Base-by-base conservation (phyloP, 1,140 invertebrate genomes). In the Neodiprion virginianus region DNA sequence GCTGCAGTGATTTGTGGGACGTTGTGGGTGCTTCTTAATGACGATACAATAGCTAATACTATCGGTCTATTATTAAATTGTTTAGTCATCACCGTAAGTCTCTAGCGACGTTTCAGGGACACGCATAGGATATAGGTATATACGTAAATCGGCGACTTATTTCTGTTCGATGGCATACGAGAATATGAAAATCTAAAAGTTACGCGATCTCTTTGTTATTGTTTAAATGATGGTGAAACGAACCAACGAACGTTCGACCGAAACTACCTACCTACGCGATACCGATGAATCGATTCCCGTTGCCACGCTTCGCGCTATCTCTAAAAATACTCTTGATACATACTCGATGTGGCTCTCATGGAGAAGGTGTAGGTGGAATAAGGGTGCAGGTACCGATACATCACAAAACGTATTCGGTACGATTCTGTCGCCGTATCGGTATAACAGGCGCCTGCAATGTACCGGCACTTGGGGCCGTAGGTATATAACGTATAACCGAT, bases 41-140 rank as follows among this genome's bases (percentile, higher is more conserved):
- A 61, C 53, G 53, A 61, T 61, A 61, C 53, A 61, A 61, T 61
- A 61, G 53, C 53, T 61, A 61, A 61, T 61, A 61, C 53, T 40
- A 40, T 61, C 8, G 53, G 53, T 61, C 53, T 61, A 61, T 61
- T 61, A 61, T 0, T 61, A 61, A 61, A 61, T 61, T 12, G 53
- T 61, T 61, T 61, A 61, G 53, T 61, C 53, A 61, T 61, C 53
- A 61, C 53, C 8, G 53, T 61, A 61, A 61, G 11, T 61, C 53
- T 61, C 53, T 61, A 61, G 53, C 53, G 53, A 61, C 53, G 8
- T 61, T 61, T 61, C 53, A 61, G 53, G 53, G 53, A 61, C 53
- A 61, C 3, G 53, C 53, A 61, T 61, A 61, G 53, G 53, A 61
- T 61, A 40, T 40, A 40, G 28, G 28, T 40, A 40, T 5, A 40